A percentile compares a stretch with the other conserved stretches of the same genome.
These are phyloP conservation scores for Drosophila lacteicornis DNA, from an alignment of 1,140 invertebrate species.

Conservation along the genomic window DNA sequence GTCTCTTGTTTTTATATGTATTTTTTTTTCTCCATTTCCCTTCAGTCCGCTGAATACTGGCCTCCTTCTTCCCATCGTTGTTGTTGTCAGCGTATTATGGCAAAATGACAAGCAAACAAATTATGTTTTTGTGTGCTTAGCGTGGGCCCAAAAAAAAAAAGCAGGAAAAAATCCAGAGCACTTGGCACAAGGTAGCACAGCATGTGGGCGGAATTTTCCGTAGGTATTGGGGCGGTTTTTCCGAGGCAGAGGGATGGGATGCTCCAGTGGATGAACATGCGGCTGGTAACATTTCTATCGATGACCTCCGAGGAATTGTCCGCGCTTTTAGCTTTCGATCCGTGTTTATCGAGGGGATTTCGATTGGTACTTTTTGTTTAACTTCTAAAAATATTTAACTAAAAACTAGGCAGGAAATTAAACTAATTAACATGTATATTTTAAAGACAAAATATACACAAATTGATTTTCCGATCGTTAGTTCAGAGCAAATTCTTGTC, in stretches of 20 bases:
- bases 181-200: conserved; percentile 53
- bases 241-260: neutral
- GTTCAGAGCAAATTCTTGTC: too few species aligned
- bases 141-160: conserved; percentile 51
- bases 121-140: conserved; percentile 79
- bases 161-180: conserved; percentile 43
- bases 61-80: conserved; percentile 21
- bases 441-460: too few species aligned
- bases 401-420: neutral
- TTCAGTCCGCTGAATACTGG: conserved; percentile 4
- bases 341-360: conserved; percentile 2
- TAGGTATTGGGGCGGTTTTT: neutral
- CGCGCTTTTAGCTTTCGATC: neutral
- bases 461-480: too few species aligned
- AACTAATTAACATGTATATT: too few species aligned
- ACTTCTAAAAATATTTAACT: too few species aligned
- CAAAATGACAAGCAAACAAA: conserved; percentile 80
- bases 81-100: conserved; percentile 73
- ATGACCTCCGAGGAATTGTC: conserved; percentile 10
- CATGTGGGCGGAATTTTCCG: conserved; percentile 8
- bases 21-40: conserved; percentile 17
- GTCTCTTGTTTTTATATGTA: neutral
- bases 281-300: conserved; percentile 51
- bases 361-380: neutral
- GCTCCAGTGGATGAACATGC: conserved; percentile 39